Evolutionary conservation across 2,888 invertebrate species (phyloP).

Genomic region (Parthenolecanium corni): DNA sequence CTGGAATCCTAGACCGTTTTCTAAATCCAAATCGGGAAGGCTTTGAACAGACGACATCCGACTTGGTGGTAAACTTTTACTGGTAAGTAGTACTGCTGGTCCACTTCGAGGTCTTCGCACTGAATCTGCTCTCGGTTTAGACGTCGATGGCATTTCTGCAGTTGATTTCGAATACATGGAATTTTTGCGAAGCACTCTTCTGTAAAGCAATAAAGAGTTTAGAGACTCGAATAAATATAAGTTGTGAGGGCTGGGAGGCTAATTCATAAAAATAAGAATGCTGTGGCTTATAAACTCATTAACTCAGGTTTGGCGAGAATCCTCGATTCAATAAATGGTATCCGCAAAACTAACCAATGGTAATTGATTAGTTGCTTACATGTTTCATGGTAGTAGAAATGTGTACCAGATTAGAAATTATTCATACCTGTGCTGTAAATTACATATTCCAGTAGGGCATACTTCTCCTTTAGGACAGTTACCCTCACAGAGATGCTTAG

Average conservation of each 20-base stretch:
- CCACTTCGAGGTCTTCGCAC: conserved; percentile 38
- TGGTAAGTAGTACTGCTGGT: conserved; percentile 16
- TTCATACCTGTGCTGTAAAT: conserved; percentile 16
- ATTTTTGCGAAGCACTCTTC: conserved; percentile 9
- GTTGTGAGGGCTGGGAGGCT: too few species aligned
- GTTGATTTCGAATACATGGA: conserved; percentile 1
- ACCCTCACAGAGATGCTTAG: conserved; percentile 74
- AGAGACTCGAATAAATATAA: too few species aligned
- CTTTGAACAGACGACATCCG: conserved; percentile 18
- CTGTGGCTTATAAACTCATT: too few species aligned
- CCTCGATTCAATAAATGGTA: too few species aligned
- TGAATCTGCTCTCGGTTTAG: not conserved
- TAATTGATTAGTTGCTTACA: too few species aligned
- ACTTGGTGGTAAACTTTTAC: conserved; percentile 4
- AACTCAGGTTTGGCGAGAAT: too few species aligned
- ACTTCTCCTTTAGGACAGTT: conserved; percentile 70
- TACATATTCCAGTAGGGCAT: conserved; percentile 68
- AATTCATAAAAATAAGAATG: too few species aligned
- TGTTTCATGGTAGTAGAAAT: too few species aligned
- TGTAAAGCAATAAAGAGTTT: not conserved
- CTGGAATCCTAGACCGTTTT: not conserved
- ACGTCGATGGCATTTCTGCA: conserved; percentile 4
- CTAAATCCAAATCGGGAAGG: not conserved
- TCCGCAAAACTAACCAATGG: too few species aligned
- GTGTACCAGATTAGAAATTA: too few species aligned